Evolutionary conservation across 2,797 vertebrate species (phyloP).

Genomic region (Anolis apletophallus): DNA sequence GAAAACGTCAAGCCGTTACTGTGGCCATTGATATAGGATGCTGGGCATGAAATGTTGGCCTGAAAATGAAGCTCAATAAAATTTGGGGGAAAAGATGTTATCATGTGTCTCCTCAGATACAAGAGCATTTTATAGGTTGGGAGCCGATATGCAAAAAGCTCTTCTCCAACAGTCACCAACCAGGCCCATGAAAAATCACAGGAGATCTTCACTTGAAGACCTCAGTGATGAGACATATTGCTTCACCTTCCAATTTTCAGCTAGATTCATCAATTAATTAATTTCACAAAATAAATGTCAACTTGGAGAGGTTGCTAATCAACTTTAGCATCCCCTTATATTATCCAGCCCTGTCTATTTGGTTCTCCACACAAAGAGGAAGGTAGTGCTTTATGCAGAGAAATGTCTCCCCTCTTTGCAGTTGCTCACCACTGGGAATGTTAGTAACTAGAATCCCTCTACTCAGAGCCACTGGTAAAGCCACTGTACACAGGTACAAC

Average conservation of each 20-base stretch:
- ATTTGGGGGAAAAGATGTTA: background rate
- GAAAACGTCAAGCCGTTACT: too few species aligned
- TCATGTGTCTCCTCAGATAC: background rate
- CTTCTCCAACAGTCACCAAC: background rate
- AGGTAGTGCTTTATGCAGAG: background rate
- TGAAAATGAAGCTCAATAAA: background rate
- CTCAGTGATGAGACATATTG: background rate
- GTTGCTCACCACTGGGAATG: background rate
- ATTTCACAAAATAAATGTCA: fast-evolving
- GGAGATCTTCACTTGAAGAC: background rate
- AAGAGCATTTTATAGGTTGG: background rate
- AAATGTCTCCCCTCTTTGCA: background rate
- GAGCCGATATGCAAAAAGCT: background rate
- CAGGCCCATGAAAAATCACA: background rate
- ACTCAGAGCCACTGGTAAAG: background rate
- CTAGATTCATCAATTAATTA: background rate
- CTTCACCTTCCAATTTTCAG: background rate
- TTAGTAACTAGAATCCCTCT: background rate
- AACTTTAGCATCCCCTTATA: background rate
- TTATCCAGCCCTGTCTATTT: too few species aligned
- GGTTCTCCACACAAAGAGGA: background rate
- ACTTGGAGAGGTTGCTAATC: background rate
- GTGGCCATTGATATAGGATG: too few species aligned
- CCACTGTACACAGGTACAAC: background rate
- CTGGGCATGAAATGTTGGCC: background rate